Percentiles rank a stretch among this genome's conserved stretches.
These are phyloP conservation scores for Drosophila aff. DNA, from an alignment of 1,140 invertebrate species.

Conservation along the genomic window DNA sequence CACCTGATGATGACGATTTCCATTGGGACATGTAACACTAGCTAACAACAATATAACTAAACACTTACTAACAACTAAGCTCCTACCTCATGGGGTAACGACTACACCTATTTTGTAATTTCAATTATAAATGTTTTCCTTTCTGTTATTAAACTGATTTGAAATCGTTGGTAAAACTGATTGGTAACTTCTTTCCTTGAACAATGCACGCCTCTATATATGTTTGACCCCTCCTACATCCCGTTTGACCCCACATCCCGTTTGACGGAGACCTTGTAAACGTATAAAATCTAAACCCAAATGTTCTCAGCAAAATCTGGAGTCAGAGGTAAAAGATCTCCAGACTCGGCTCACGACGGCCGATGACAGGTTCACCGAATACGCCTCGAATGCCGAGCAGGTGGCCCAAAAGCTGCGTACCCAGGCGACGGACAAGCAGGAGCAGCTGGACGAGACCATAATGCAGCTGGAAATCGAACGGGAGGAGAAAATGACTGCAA, in stretches of 20 bases:
- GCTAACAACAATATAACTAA: slow-evolving; percentile 28
- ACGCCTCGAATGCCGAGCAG: slow-evolving; percentile 76
- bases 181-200: slow-evolving; percentile 43
- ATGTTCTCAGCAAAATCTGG: slow-evolving; percentile 67
- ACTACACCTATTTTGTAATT: slow-evolving; percentile 34
- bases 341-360: slow-evolving; percentile 66
- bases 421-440: slow-evolving; percentile 65
- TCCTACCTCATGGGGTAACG: slow-evolving; percentile 6
- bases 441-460: slow-evolving; percentile 61
- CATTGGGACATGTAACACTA: slow-evolving; percentile 58
- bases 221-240: background rate
- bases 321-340: slow-evolving; percentile 73
- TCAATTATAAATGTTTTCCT: slow-evolving; percentile 48
- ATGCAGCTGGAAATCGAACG: slow-evolving; percentile 86
- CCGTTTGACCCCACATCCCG: background rate
- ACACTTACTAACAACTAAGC: slow-evolving; percentile 12
- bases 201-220: slow-evolving; percentile 14
- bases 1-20: slow-evolving; percentile 71
- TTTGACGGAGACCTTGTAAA: slow-evolving; percentile 29
- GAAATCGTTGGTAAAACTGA: slow-evolving; percentile 24
- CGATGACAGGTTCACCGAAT: slow-evolving; percentile 82
- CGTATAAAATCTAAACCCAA: slow-evolving; percentile 27
- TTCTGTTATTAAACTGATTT: slow-evolving; percentile 49
- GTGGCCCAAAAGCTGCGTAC: slow-evolving; percentile 67
- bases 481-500: slow-evolving; percentile 90